Base-by-base conservation (phyloP, 2,797 vertebrate species). In the Urophycis tenuis region DNA sequence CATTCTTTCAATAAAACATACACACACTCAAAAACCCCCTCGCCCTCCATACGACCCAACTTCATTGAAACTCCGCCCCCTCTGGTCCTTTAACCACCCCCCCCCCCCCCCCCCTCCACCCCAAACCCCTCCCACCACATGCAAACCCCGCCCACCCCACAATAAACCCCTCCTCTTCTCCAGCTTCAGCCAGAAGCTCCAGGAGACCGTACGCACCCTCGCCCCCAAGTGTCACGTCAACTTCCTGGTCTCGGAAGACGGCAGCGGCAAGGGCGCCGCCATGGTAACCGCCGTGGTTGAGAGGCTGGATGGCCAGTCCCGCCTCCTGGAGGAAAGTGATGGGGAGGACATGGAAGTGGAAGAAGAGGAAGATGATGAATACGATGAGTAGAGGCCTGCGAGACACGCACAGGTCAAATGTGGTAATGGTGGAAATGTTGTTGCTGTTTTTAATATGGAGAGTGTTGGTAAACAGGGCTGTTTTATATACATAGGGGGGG, bases 261-360 rank as follows among this genome's bases (percentile, higher is more conserved):
- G 93, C 77, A 93, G 92, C 0, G 93, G 93, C 75, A 87, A 78
- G 82, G 95, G 96, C 0, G 93, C 93, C 0, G 95, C 95, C 71
- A 89, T 95, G 83, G 94, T 95, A 76, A 92, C 94, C 0, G 95
- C 95, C 0, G 94, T 96, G 87, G 92, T 93, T 17, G 84, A 93
- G 83, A 80, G 89, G 70, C 82, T 87, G 76, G 87, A 86, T n/a
- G 77, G 71, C 15, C 82, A 85, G 80, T 90, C 89, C 6, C 81
- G 81, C 0, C 86, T 92, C 60, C 49, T 92, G 15, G 88, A 91
- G 81, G 88, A 91, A 41, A 90, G 83, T 0, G 81, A 87, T 0
- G 82, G 84, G 0, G 87, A 88, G 1, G 80, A 39, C 0, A 83
- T n/a, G n/a, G n/a, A 88, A 0, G 81, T 85, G 1, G 83, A 88